Evolutionary conservation across 2,888 invertebrate genomes (phyloP).

Genomic region (Melanostoma mellinum): DNA sequence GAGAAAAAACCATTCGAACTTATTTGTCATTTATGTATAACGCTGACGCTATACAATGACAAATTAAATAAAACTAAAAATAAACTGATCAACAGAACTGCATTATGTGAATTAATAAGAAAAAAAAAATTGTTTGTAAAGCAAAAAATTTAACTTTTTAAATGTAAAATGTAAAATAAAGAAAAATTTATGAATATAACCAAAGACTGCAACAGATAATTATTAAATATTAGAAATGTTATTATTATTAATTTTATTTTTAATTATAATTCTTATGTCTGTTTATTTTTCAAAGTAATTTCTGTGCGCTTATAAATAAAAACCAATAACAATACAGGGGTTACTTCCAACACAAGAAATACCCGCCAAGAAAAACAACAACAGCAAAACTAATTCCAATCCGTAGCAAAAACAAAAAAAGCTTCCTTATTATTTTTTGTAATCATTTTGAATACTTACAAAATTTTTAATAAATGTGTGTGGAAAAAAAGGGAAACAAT

Average conservation of each 20-base stretch:
- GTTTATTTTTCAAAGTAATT: constrained; percentile 46
- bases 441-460: constrained; percentile 29
- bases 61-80: constrained; percentile 52
- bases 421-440: constrained; percentile 35
- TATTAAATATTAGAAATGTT: constrained; percentile 82
- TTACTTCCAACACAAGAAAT: constrained; percentile 11
- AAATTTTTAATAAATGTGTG: constrained; percentile 27
- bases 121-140: constrained; percentile 61
- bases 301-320: constrained; percentile 37
- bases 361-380: constrained; percentile 28
- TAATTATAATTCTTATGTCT: constrained; percentile 61
- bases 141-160: constrained; percentile 52
- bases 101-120: constrained; percentile 54
- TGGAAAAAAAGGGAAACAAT: constrained; percentile 46
- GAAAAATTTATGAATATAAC: constrained; percentile 81
- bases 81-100: constrained; percentile 56
- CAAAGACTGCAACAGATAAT: constrained; percentile 83
- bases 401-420: constrained; percentile 65
- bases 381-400: constrained; percentile 58
- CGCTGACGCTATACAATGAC: constrained; percentile 73
- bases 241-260: constrained; percentile 76
- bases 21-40: constrained; percentile 72
- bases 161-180: constrained; percentile 74
- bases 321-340: background rate
- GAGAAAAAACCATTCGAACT: constrained; percentile 64